These are phyloP conservation scores for Hirudinaria manillensis DNA, from an alignment of 2,888 invertebrate genomes.

Conservation along the genomic window DNA sequence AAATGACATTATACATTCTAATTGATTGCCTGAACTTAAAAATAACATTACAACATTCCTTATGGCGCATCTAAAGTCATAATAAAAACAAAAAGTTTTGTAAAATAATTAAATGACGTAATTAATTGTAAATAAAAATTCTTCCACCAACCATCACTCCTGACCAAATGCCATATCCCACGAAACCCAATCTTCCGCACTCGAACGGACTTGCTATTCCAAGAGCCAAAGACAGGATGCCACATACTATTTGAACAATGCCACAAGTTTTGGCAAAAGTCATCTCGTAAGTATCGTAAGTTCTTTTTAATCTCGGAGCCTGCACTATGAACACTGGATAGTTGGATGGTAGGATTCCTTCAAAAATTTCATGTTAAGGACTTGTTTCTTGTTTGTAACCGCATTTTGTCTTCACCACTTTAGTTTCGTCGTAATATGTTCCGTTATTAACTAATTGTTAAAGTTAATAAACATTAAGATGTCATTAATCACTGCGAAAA, in stretches of 20 bases:
- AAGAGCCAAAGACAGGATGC: slow-evolving; percentile 28
- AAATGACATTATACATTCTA: too few species aligned
- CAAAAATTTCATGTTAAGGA: not conserved
- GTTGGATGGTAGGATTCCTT: not conserved
- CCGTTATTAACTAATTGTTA: too few species aligned
- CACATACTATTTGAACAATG: slow-evolving; percentile 29
- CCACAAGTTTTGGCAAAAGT: slow-evolving; percentile 15
- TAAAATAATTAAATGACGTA: not conserved
- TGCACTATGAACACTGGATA: slow-evolving; percentile 30
- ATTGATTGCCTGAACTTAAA: too few species aligned
- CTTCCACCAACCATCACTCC: slow-evolving; percentile 30
- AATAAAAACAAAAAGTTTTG: too few species aligned
- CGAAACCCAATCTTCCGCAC: slow-evolving; percentile 31
- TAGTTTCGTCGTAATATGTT: too few species aligned
- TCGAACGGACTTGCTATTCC: slow-evolving; percentile 33
- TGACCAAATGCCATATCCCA: slow-evolving; percentile 33
- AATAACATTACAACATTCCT: too few species aligned
- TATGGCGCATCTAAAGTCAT: too few species aligned
- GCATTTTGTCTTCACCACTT: not conserved
- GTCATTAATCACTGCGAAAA: too few species aligned
- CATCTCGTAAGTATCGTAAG: slow-evolving; percentile 24
- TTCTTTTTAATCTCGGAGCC: slow-evolving; percentile 29
- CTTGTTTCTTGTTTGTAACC: not conserved
- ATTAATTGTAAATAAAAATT: not conserved
- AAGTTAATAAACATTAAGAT: too few species aligned